Evolutionary conservation across 2,888 invertebrate genomes (phyloP).

Genomic region (Ophion ventricosus): DNA sequence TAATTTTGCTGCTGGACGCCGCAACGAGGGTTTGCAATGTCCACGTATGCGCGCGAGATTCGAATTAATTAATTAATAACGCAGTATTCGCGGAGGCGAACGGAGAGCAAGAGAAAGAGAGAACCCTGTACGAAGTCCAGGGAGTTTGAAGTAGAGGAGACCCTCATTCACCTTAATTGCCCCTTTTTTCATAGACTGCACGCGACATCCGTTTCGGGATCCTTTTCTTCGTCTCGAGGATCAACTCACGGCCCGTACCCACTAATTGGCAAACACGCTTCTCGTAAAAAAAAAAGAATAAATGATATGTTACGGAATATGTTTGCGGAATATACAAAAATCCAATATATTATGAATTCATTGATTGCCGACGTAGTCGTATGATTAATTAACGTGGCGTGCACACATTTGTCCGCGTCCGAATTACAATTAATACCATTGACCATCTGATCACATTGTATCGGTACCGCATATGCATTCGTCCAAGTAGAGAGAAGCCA

Average conservation of each 20-base stretch:
- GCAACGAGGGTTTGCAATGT: slow-evolving; percentile 46
- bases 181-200: not conserved
- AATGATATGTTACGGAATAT: not conserved
- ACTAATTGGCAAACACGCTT: slow-evolving; percentile 24
- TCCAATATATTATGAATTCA: not conserved
- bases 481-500: not conserved
- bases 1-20: slow-evolving; percentile 66
- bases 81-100: slow-evolving; percentile 32
- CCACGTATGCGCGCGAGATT: slow-evolving; percentile 68
- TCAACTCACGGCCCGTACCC: slow-evolving; percentile 8
- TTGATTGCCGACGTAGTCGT: not conserved
- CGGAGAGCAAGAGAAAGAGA: not conserved
- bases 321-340: not conserved
- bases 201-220: slow-evolving; percentile 11
- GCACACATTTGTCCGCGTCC: not conserved
- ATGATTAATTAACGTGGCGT: not conserved
- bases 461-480: too few species aligned
- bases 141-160: slow-evolving; percentile 1
- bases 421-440: not conserved
- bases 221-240: slow-evolving; percentile 38
- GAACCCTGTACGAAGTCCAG: not conserved
- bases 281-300: not conserved
- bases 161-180: slow-evolving; percentile 10
- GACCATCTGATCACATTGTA: not conserved
- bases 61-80: slow-evolving; percentile 76